Base-by-base conservation (phyloP, 2,888 invertebrate species). In the Bombyx huttoni region DNA sequence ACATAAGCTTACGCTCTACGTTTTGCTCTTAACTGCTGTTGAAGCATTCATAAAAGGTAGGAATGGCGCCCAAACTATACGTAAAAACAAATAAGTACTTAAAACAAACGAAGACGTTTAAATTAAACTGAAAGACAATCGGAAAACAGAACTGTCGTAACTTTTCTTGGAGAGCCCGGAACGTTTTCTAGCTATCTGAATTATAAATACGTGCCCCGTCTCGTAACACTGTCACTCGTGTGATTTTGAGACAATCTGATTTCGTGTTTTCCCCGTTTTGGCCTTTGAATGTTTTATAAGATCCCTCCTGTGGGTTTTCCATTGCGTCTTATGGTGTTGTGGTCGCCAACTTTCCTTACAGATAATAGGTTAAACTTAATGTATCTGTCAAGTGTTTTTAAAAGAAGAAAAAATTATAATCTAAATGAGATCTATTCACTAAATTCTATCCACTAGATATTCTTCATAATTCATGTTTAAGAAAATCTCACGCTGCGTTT, bases 221-320 rank as follows among this genome's bases (percentile, higher is more conserved):
- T 64, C 74, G 76, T 72, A 69, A 74, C 72, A 66, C 73, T 73
- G 80, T 78, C 81, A 78, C 73, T 81, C 78, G 82, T 82, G 86
- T 85, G 86, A 86, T 87, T 84, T 83, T 79, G 81, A 85, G 88
- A 86, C 87, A 86, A 88, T 86, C 83, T 86, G 88, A 88, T 87
- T 84, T 84, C 75, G 82, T 78, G 67, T 82, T 77, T 80, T 78
- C 81, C 79, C 78, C 84, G 81, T 81, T 87, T 81, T 81, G 73
- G 78, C 63, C 68, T 64, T 64, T 87, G 87, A 87, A 88, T 88
- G 69, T 83, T 88, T 88, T 82, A 88, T 85, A 70, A 78, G 69
- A 73, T 76, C 73, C 70, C 70, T 76, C 73, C 69, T 70, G 64
- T 62, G 69, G 67, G 72, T 5, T 70, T 68, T 65, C 68, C 55